Evolutionary conservation across 2,888 invertebrate genomes (phyloP).

Genomic region (Entomobrya proxima): DNA sequence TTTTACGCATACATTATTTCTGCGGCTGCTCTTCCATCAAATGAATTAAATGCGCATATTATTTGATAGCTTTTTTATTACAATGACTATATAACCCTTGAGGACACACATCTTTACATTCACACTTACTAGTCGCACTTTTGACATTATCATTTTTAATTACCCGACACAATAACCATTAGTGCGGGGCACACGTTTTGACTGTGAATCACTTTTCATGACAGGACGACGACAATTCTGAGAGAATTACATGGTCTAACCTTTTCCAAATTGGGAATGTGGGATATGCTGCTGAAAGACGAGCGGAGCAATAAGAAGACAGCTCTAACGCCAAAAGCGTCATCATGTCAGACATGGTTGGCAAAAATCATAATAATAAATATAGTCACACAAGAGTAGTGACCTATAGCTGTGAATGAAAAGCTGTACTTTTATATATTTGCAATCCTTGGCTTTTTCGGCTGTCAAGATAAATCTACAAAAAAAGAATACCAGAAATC

Average conservation of each 20-base stretch:
- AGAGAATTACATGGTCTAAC: conserved; percentile 41
- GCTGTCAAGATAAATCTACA: conserved; percentile 57
- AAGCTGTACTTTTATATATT: neutral
- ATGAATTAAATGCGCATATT: neutral
- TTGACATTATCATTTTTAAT: conserved; percentile 72
- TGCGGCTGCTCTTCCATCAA: neutral
- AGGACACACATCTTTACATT: conserved; percentile 12
- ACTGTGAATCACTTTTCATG: conserved; percentile 58
- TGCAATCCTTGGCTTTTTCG: conserved; percentile 26
- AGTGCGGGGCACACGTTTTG: conserved; percentile 59
- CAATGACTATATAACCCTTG: conserved; percentile 41
- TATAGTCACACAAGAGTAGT: neutral
- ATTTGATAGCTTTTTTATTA: conserved; percentile 22
- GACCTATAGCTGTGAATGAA: neutral
- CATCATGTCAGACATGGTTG: neutral
- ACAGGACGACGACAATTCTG: conserved; percentile 45
- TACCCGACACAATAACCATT: conserved; percentile 65
- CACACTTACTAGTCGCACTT: conserved; percentile 52
- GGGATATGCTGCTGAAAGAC: conserved; percentile 15
- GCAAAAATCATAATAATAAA: neutral
- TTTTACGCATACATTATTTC: neutral
- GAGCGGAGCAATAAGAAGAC: neutral
- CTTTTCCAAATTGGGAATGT: conserved; percentile 57
- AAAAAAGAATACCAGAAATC: conserved; percentile 37
- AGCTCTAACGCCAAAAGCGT: conserved; percentile 31